These are phyloP conservation scores for Osmoderma eremita DNA, from an alignment of 2,888 invertebrate genomes.

Conservation along the genomic window DNA sequence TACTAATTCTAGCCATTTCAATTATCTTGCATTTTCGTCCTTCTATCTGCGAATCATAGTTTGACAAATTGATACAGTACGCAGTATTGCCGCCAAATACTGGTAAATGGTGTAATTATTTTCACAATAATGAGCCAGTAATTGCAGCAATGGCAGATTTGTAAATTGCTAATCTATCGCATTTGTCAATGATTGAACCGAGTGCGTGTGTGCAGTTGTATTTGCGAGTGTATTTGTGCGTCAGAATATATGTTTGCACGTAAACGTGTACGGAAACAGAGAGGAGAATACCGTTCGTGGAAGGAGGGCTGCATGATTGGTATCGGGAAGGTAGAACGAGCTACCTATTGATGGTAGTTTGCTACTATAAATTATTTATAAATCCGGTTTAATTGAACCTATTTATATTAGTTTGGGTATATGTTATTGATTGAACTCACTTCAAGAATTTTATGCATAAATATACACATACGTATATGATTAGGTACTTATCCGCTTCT, in stretches of 20 bases:
- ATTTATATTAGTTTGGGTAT: slow-evolving; percentile 44
- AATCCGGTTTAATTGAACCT: slow-evolving; percentile 50
- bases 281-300: slow-evolving; percentile 1
- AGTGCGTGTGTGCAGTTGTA: slow-evolving; percentile 38
- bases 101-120: slow-evolving; percentile 62
- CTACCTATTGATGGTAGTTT: slow-evolving; percentile 34
- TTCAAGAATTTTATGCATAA: neutral
- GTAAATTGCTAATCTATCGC: slow-evolving; percentile 65
- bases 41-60: slow-evolving; percentile 40
- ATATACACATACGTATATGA: neutral
- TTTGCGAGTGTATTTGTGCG: slow-evolving; percentile 38
- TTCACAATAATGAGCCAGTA: slow-evolving; percentile 64
- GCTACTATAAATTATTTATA: slow-evolving; percentile 47
- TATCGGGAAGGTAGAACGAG: slow-evolving; percentile 37
- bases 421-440: slow-evolving; percentile 45
- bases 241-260: slow-evolving; percentile 5
- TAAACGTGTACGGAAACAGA: slow-evolving; percentile 9
- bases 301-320: slow-evolving; percentile 44
- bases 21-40: slow-evolving; percentile 38
- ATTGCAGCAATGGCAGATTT: slow-evolving; percentile 65
- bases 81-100: slow-evolving; percentile 36
- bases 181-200: slow-evolving; percentile 61
- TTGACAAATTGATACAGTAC: slow-evolving; percentile 44
- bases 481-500: too few species aligned
- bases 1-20: slow-evolving; percentile 30